phyloP scores from a whole-genome alignment of 2,113 vertebrate genomes.

The Todiramphus chloris region DNA sequence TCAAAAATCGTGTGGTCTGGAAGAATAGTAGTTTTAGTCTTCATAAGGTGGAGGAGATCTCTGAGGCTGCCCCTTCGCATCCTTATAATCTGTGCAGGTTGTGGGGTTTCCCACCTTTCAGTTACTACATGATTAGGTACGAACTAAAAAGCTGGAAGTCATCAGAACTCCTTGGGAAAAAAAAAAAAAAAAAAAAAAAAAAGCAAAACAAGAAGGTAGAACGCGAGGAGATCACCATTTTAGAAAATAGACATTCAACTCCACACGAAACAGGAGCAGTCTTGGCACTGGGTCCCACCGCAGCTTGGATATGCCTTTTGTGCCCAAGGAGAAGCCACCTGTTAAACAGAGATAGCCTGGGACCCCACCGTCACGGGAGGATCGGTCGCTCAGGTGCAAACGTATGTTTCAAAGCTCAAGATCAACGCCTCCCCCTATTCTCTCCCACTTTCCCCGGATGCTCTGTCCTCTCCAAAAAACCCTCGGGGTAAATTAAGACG shows the following conservation, averaged over 20 bases:
- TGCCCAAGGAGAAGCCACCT: background rate
- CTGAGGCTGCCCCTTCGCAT: background rate
- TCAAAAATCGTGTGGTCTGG: background rate
- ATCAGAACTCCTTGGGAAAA: background rate
- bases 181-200: background rate
- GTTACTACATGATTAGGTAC: background rate
- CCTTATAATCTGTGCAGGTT: background rate
- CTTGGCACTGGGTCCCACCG: background rate
- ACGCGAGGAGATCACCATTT: rapidly evolving
- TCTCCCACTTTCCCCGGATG: background rate
- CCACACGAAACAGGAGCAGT: background rate
- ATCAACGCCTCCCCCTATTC: background rate
- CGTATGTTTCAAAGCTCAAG: background rate
- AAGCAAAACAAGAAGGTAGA: background rate
- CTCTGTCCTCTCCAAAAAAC: background rate
- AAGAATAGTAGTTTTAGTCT: background rate
- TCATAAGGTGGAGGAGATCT: background rate
- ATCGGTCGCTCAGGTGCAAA: background rate
- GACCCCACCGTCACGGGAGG: rapidly evolving
- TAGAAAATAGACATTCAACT: background rate
- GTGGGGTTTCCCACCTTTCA: background rate
- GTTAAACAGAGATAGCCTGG: background rate
- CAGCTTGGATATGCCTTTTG: background rate
- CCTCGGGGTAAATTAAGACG: background rate
- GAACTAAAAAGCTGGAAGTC: background rate